Conservation (phyloP, 1,140 invertebrate species). For the Anoplolepis gracilipes region DNA sequence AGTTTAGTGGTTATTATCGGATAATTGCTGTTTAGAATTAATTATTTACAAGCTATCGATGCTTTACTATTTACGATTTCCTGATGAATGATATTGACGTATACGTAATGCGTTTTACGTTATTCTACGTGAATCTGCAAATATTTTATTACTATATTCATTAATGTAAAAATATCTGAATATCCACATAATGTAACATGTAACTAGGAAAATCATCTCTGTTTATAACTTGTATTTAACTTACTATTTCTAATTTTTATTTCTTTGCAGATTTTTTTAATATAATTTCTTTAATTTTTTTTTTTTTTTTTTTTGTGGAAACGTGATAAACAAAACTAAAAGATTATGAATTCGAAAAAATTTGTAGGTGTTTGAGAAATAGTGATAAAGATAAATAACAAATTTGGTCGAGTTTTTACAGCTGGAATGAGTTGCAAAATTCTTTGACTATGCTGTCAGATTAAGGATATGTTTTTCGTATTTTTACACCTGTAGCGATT, state of each 20-base stretch:
- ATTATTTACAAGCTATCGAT: slow-evolving; percentile 49
- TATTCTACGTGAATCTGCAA: background rate
- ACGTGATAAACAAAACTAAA: background rate
- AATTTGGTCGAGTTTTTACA: background rate
- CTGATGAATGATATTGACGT: slow-evolving; percentile 18
- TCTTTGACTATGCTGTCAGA: background rate
- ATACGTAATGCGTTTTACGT: slow-evolving; percentile 17
- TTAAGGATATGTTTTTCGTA: background rate
- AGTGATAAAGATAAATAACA: background rate
- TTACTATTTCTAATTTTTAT: background rate
- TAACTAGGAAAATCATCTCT: too few relatives aligned
- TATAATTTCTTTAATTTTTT: background rate
- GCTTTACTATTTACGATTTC: slow-evolving; percentile 33
- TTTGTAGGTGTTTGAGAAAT: background rate
- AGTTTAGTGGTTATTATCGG: slow-evolving; percentile 38
- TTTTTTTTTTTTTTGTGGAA: background rate
- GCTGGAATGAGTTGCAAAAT: background rate
- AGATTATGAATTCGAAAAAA: background rate
- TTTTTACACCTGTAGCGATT: background rate
- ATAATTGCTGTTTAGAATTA: slow-evolving; percentile 55
- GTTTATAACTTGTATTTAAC: too few relatives aligned
- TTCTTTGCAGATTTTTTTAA: background rate
- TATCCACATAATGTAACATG: background rate
- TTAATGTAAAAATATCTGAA: background rate
- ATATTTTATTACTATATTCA: slow-evolving; percentile 13